Base-by-base conservation (phyloP, 2,888 invertebrate species). In the Xiphydria camelus region DNA sequence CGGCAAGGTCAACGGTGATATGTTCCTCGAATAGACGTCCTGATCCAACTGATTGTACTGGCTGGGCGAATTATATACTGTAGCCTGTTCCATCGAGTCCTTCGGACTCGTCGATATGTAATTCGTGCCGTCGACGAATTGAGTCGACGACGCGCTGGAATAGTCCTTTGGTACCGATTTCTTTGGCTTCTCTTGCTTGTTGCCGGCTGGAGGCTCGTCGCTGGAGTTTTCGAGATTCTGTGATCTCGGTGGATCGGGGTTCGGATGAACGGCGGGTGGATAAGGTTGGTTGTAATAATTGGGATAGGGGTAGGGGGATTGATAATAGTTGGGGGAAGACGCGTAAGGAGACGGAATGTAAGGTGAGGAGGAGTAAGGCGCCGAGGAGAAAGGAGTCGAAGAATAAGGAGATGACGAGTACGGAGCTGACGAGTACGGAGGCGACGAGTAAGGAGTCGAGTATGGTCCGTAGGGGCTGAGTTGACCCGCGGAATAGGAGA, bases 61-160 rank as follows among this genome's bases (percentile, higher is more conserved):
- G 10, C 45, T 62, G 3, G 61, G 57, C 1, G 49, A 14, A 34
- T 68, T 66, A 45, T 72, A 65, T 2, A 55, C 62, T 18, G 63
- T 67, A 0, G 73, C 57, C 7, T 70, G 68, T 1, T 59, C 49
- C 14, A 71, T 71, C 6, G 70, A 55, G 29, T 75, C 75, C 31
- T 63, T 70, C 2, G 59, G 39, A 4, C 38, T 61, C 1, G 59
- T 57, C 1, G 66, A 59, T 9, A 74, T 53, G 36, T 61, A 70
- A 35, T 74, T 75, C 2, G 41, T 62, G 1, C 64, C 71, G 32
- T 74, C 73, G 3, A 66, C 53, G 39, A 61, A 71, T n/a, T 64
- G 64, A 14, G 44, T 57, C 1, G 55, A 18, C 5, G 37, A 20
- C 6, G 20, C 7, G 35, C 40, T 18, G 5, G 57, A 54, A 2